Percentiles rank a stretch among this genome's conserved stretches.
These are phyloP conservation scores for Thera obeliscata DNA, from an alignment of 2,888 invertebrate genomes.

Conservation along the genomic window DNA sequence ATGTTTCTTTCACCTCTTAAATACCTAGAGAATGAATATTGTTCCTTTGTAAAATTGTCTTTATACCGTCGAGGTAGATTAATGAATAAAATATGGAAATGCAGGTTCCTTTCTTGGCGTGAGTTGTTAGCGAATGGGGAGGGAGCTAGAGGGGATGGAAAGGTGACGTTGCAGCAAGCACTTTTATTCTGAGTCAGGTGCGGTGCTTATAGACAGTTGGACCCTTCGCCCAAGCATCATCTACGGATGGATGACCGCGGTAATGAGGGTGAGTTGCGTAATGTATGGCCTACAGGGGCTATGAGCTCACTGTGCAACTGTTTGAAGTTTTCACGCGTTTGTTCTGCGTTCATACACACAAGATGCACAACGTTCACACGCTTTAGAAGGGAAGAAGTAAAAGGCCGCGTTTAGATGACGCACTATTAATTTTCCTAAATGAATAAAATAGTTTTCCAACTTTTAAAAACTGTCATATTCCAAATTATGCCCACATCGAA, in stretches of 20 bases:
- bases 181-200: conserved; percentile 41
- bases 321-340: conserved; percentile 80
- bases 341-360: conserved; percentile 49
- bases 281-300: conserved; percentile 65
- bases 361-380: conserved; percentile 17
- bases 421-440: too few relatives aligned
- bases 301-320: conserved; percentile 69
- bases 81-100: conserved; percentile 31
- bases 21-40: conserved; percentile 35
- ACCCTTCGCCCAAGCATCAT: conserved; percentile 67
- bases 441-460: too few relatives aligned
- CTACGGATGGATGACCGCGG: conserved; percentile 72
- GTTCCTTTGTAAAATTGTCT: conserved; percentile 19
- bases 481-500: too few relatives aligned
- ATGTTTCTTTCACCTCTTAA: conserved; percentile 41
- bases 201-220: conserved; percentile 51
- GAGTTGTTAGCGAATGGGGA: neutral
- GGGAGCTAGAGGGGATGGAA: conserved; percentile 2
- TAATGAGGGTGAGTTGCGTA: conserved; percentile 80
- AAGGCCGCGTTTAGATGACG: neutral
- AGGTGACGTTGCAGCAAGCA: conserved; percentile 44
- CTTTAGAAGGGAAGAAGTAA: conserved; percentile 18
- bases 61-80: conserved; percentile 13
- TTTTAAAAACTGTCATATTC: too few relatives aligned
- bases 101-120: neutral